Conservation (phyloP, 2,113 vertebrate genomes). For the Mus musculus region DNA sequence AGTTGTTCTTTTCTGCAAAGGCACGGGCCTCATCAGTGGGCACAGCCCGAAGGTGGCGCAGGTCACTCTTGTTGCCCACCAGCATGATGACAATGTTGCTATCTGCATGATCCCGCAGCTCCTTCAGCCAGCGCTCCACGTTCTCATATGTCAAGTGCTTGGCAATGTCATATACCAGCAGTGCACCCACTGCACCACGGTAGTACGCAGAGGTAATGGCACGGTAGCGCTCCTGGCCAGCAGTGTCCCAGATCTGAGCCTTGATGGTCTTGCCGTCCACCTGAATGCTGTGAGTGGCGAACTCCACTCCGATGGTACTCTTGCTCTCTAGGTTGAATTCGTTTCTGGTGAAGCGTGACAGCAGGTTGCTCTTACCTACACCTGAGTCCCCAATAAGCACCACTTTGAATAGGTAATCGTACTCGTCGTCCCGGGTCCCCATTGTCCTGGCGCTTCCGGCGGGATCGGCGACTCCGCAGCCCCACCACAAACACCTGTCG, state of each 20-base stretch:
- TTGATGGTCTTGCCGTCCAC: constrained; percentile 98
- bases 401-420: constrained; percentile 89
- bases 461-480: constrained; percentile 83
- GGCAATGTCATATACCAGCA: constrained; percentile 97
- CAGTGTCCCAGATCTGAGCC: constrained; percentile 98
- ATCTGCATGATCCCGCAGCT: constrained; percentile 97
- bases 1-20: constrained; percentile 96
- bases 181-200: constrained; percentile 94
- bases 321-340: constrained; percentile 99
- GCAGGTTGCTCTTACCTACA: constrained; percentile 97
- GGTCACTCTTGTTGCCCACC: constrained; percentile 98
- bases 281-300: constrained; percentile 98
- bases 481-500: constrained; percentile 82
- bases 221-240: constrained; percentile 97
- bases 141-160: constrained; percentile 98
- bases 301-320: constrained; percentile 98
- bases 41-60: constrained; percentile 95
- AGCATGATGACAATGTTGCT: constrained; percentile 99
- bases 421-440: constrained; percentile 88
- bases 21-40: constrained; percentile 96
- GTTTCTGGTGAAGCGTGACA: constrained; percentile 98
- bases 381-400: constrained; percentile 98
- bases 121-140: constrained; percentile 98
- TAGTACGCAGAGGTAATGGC: constrained; percentile 99
- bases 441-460: constrained; percentile 85